Base-by-base conservation (phyloP, 2,888 invertebrate species). In the Thelaira solivaga region DNA sequence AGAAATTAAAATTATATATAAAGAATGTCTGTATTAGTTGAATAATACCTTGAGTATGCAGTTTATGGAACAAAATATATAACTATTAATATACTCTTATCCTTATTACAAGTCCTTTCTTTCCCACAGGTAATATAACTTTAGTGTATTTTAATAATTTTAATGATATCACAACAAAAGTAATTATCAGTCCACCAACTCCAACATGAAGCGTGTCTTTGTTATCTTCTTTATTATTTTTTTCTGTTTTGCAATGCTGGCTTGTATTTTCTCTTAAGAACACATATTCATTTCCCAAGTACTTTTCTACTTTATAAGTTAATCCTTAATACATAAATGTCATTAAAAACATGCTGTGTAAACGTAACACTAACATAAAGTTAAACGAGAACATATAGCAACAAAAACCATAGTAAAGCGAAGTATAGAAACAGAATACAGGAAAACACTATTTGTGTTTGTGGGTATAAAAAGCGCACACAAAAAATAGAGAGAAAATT, bases 391-490 rank as follows among this genome's bases (percentile, higher is more conserved):
- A n/a, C n/a, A n/a, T n/a, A n/a, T n/a, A 34, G 13, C 1, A 16
- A 45, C 2, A 10, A 16, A 34, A 34, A 16, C 6, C n/a, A n/a
- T n/a, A 55, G 61, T 10, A 39, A 26, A 31, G 39, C 7, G 10
- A 13, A 43, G 29, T 29, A 74, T 53, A 20, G 10, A 65, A 36
- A 78, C 53, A 61, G 26, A 47, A 34, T 76, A 81, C 80, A 81
- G 74, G 78, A 76, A 80, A 80, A 80, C 41, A 67, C 81, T 80
- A 81, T 81, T 81, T 80, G 76, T 61, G 76, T 39, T 73, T 77
- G 71, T 51, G 65, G 55, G 71, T 49, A 55, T 29, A 64, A 34
- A 36, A 69, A 41, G 29, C 5, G 3, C 2, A 13, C 29, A 55
- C 53, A 64, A n/a, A 7, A 8, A 0, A 31, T 1, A 39, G 8